phyloP scores from a whole-genome alignment of 2,113 vertebrate species.

The Sigmodon hispidus region DNA sequence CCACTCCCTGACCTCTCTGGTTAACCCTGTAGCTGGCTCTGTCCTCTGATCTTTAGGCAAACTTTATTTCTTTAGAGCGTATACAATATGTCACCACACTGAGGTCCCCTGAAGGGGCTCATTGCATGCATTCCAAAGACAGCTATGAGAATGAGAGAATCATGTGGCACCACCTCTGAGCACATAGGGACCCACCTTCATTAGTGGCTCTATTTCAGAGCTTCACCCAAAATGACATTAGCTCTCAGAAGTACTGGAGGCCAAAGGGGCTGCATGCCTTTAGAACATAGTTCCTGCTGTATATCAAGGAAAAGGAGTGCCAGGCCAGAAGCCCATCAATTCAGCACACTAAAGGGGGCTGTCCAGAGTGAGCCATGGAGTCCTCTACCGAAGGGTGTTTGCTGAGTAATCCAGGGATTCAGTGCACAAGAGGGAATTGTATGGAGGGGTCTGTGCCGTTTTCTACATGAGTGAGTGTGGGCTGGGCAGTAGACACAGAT shows the following conservation, averaged over 20 bases:
- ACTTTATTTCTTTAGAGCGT: too few relatives aligned
- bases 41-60: too few relatives aligned
- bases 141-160: not conserved
- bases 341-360: not conserved
- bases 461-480: not conserved
- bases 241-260: not conserved
- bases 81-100: too few relatives aligned
- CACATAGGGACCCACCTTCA: not conserved
- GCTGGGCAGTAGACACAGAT: not conserved
- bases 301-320: too few relatives aligned
- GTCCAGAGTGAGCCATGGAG: not conserved
- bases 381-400: not conserved
- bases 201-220: not conserved
- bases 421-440: not conserved
- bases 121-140: not conserved
- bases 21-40: too few relatives aligned
- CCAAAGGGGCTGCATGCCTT: not conserved
- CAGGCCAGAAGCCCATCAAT: too few relatives aligned
- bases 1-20: too few relatives aligned
- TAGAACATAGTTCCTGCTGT: not conserved
- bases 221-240: not conserved
- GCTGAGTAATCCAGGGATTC: not conserved
- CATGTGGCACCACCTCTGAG: not conserved
- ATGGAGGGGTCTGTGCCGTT: not conserved
- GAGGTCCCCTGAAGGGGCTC: not conserved